Evolutionary conservation across 2,888 invertebrate species (phyloP).

Genomic region (Caenorhabditis afra): DNA sequence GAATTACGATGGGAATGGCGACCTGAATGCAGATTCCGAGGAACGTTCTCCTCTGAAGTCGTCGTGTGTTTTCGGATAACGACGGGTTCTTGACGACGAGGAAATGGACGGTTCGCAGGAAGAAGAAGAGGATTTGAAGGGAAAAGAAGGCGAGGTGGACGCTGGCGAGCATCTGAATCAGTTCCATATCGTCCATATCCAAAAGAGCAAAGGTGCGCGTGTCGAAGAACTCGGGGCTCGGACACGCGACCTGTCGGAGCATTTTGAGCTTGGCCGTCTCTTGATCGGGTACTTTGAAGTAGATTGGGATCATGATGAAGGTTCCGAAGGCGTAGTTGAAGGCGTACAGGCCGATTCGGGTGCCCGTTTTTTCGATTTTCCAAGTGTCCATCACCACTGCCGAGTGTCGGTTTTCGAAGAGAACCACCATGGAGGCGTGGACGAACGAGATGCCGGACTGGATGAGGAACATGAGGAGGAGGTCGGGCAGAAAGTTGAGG

Average conservation of each 20-base stretch:
- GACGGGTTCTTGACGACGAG: slow-evolving; percentile 5
- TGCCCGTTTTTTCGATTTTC: not conserved
- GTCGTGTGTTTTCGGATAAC: slow-evolving; percentile 1
- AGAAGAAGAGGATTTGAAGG: not conserved
- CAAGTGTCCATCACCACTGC: not conserved
- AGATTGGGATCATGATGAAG: not conserved
- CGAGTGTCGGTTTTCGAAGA: slow-evolving; percentile 27
- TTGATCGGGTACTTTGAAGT: slow-evolving; percentile 18
- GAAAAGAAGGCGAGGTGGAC: not conserved
- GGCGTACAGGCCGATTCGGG: not conserved
- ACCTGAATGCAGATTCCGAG: slow-evolving; percentile 18
- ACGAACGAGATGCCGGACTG: slow-evolving; percentile 12
- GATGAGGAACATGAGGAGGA: slow-evolving; percentile 6
- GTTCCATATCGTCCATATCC: slow-evolving; percentile 3
- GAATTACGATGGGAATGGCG: not conserved
- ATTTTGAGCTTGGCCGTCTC: slow-evolving; percentile 5
- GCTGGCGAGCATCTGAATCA: not conserved
- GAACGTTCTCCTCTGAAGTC: slow-evolving; percentile 15
- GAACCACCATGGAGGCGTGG: not conserved
- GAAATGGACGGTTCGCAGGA: not conserved
- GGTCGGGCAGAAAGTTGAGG: not conserved
- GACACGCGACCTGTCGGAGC: slow-evolving; percentile 16
- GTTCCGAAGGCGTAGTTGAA: not conserved
- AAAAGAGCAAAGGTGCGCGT: slow-evolving; percentile 3
- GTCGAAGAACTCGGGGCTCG: slow-evolving; percentile 17